phyloP scores from a whole-genome alignment of 2,888 invertebrate species.

The Lepidochrysops patricia region DNA sequence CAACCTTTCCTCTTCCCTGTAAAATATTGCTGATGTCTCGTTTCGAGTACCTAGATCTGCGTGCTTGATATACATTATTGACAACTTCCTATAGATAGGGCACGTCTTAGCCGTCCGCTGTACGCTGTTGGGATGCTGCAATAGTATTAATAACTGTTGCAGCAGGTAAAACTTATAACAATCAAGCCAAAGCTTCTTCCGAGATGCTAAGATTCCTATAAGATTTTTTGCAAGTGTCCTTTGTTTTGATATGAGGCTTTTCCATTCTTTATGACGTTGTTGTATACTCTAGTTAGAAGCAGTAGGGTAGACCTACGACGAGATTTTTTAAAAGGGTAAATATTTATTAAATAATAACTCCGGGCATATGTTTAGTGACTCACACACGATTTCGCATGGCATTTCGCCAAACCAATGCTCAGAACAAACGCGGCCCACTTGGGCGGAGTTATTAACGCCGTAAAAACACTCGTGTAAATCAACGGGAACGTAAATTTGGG shows the following conservation, averaged over 20 bases:
- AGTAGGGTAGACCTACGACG: background rate
- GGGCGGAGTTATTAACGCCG: constrained; percentile 4
- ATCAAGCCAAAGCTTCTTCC: no score
- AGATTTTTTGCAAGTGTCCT: no score
- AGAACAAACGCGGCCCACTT: background rate
- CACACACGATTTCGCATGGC: constrained; percentile 3
- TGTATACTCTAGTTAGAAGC: no score
- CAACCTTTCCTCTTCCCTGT: background rate
- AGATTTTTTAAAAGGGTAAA: background rate
- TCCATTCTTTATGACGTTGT: no score
- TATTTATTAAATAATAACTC: background rate
- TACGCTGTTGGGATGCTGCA: no score
- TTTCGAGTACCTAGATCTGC: background rate
- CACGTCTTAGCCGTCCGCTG: background rate
- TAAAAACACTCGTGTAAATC: constrained; percentile 7
- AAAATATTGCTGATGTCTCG: background rate
- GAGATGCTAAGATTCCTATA: no score
- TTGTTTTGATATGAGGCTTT: no score
- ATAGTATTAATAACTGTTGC: no score
- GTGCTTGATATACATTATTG: background rate
- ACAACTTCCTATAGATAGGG: background rate
- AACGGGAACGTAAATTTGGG: background rate
- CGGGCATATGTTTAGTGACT: background rate
- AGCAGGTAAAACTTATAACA: no score
- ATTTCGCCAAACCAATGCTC: background rate